Base-by-base conservation (phyloP, 2,888 invertebrate genomes). In the Tiphia femorata region DNA sequence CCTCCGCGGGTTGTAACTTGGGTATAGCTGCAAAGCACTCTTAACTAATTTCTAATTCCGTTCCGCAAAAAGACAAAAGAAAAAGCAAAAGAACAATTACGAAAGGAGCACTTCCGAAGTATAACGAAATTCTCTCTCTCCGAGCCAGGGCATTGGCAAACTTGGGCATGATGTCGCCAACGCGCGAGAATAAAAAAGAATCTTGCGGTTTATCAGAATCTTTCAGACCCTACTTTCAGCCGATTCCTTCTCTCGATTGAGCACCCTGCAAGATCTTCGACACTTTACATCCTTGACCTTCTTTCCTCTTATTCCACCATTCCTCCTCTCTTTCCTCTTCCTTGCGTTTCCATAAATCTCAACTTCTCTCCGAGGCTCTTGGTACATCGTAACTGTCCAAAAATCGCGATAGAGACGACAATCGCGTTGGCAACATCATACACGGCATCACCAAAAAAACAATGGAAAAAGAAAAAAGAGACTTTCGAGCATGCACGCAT, bases 91-190 rank as follows among this genome's bases (percentile, higher is more conserved):
- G n/a, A n/a, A n/a, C n/a, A n/a, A n/a, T n/a, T 59, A 61, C 57
- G 58, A 75, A 72, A 73, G 67, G 71, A 73, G 72, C 69, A 71
- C 69, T 72, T 66, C 35, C 49, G 49, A 62, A 55, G 60, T 46
- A 57, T 65, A 70, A 75, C 72, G 66, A 71, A 70, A 67, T 64
- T 70, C 62, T 77, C 72, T 77, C 76, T 80, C 76, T 80, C 81
- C 82, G 81, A 91, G 93, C 93, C 94, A 94, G 94, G 94, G 93
- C 94, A 94, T 93, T 94, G 94, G 93, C 93, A 92, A 83, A 81
- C 81, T 82, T 82, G 79, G 80, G 81, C 82, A 82, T 82, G 83
- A 80, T 83, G 83, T 81, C 77, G 83, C 81, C 83, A 83, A 83
- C 83, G 78, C 79, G 70, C 70, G 17, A 33, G 33, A 33, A 33